Evolutionary conservation across 2,888 invertebrate species (phyloP).

Genomic region (Polyommatus iphigenia): DNA sequence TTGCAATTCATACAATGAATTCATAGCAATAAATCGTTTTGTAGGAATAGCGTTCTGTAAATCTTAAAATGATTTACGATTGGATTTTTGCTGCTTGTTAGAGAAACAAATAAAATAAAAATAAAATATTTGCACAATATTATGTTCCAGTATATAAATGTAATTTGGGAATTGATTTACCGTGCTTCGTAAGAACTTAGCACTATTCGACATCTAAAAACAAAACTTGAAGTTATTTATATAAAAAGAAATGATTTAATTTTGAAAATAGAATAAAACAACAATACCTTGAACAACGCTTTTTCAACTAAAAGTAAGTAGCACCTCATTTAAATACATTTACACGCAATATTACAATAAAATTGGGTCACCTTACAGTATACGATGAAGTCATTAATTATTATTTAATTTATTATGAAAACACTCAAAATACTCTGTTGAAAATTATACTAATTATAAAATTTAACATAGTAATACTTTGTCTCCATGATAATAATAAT

Average conservation of each 20-base stretch:
- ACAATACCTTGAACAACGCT: neutral
- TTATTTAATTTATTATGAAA: neutral
- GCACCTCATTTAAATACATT: conserved; percentile 18
- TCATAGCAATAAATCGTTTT: neutral
- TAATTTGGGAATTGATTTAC: no score
- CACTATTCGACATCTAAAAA: no score
- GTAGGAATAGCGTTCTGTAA: neutral
- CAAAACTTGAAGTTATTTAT: no score
- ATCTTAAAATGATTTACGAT: neutral
- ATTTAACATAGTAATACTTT: no score
- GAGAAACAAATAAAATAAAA: neutral
- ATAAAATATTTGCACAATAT: no score
- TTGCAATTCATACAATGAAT: conserved; percentile 7
- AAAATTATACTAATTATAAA: neutral
- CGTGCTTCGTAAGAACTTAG: no score
- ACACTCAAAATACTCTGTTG: neutral
- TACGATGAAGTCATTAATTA: conserved; percentile 10
- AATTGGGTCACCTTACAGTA: neutral
- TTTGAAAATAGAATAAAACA: neutral
- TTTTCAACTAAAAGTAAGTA: neutral
- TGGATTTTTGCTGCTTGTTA: neutral
- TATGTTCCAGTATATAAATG: no score
- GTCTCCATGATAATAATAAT: no score
- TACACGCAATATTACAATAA: neutral
- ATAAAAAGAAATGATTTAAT: neutral